Base-by-base conservation (phyloP, 2,888 invertebrate genomes). In the Agrotis puta region DNA sequence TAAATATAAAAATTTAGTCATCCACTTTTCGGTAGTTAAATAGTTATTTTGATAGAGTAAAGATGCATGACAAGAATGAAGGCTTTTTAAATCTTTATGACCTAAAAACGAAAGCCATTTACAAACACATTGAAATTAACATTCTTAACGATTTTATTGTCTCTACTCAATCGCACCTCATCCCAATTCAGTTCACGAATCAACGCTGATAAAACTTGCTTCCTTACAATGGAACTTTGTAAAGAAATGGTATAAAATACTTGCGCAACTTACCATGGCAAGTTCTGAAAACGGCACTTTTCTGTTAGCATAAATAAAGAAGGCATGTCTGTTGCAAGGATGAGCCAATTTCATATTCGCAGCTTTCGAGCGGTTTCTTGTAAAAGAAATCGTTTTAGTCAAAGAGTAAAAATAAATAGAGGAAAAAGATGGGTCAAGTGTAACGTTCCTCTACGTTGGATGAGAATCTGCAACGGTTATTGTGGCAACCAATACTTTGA, bases 301-400 rank as follows among this genome's bases (percentile, higher is more conserved):
- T 83, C 85, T 84, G 86, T 84, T 84, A 81, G 68, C 86, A 86
- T 86, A 89, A 91, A 89, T 90, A 90, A 88, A 88, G 86, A 87
- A 87, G 85, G 85, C 88, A 88, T 89, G 90, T 90, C 91, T 88
- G 86, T 82, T 89, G 89, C 90, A 89, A 89, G 89, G 87, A 91
- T 90, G 89, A 89, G 87, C 91, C 92, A 93, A 93, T 94, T 92
- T 92, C 90, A 91, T 92, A 93, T 92, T 92, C 91, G 91, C 89
- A 89, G 91, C 89, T 89, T 90, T 87, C 81, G 81, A 92, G 88
- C 87, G 87, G 88, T 89, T 91, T 88, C 90, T 88, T 90, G 86
- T 89, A 88, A 90, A 92, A 89, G 87, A 89, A 92, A 92, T 90
- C 88, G 87, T 88, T 90, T 88, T 83, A 77, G 85, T 78, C 92